Conservation (phyloP, 2,797 vertebrate genomes). For the Falco columbarius region DNA sequence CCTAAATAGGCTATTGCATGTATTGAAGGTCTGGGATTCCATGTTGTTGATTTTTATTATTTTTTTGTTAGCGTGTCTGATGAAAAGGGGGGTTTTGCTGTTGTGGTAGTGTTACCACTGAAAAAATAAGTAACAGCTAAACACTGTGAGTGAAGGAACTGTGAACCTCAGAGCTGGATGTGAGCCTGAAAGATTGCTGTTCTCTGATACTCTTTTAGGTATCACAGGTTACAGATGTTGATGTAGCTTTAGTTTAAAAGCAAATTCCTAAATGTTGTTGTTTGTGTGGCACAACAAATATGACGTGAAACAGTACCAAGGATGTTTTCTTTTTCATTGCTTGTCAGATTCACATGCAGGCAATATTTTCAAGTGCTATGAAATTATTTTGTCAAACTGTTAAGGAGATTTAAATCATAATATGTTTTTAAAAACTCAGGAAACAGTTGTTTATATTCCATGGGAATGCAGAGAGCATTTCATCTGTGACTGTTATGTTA, state of each 20-base stretch:
- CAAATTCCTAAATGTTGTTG: not conserved
- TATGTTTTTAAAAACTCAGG: not conserved
- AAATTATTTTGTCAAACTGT: not conserved
- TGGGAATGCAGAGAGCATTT: not conserved
- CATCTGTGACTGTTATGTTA: not conserved
- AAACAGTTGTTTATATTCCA: not conserved
- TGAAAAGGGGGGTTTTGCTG: not conserved
- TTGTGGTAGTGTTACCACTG: not conserved
- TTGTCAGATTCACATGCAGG: not conserved
- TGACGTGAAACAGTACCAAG: not conserved
- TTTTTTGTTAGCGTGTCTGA: not conserved
- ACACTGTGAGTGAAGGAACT: not conserved
- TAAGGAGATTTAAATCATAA: not conserved
- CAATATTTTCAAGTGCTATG: not conserved
- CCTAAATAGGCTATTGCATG: not conserved
- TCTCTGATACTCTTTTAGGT: not conserved
- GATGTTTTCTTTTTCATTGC: not conserved
- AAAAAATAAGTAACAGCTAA: not conserved
- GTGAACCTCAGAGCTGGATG: not conserved
- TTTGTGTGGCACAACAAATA: not conserved
- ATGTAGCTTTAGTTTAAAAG: not conserved
- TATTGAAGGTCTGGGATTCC: not conserved
- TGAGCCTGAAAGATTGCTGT: not conserved
- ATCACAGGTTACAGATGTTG: not conserved
- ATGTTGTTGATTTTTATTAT: not conserved